Percentiles rank a stretch among this genome's conserved stretches.
Conservation (phyloP, 2,888 invertebrate species). For the Pardosa pseudoannulata region DNA sequence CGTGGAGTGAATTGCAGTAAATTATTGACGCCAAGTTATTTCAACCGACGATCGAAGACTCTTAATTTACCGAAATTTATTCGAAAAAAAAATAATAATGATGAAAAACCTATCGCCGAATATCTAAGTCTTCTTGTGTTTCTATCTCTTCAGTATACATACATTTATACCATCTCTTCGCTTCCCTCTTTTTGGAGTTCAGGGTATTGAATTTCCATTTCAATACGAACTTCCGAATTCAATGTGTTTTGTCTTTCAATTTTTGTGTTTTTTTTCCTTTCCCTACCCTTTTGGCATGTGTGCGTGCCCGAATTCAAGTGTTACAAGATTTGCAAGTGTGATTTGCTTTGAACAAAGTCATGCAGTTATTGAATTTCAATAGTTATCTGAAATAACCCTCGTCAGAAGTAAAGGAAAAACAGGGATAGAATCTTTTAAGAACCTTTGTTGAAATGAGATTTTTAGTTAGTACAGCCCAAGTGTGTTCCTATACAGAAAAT, state of each 20-base stretch:
- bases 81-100: conserved; percentile 53
- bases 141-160: conserved; percentile 17
- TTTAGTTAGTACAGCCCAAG: not conserved
- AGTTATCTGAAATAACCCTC: conserved; percentile 55
- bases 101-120: too few relatives aligned
- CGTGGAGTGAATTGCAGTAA: not conserved
- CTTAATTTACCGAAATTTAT: conserved; percentile 68
- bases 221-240: conserved; percentile 32
- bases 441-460: not conserved
- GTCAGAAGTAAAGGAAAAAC: conserved; percentile 13
- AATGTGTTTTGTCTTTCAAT: conserved; percentile 50
- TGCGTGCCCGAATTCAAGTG: conserved; percentile 22
- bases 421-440: too few relatives aligned
- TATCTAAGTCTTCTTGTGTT: conserved; percentile 47
- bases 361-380: conserved; percentile 69
- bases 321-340: conserved; percentile 68
- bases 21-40: conserved; percentile 8
- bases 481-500: not conserved
- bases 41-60: not conserved
- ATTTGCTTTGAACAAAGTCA: conserved; percentile 58
- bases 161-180: not conserved
- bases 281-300: not conserved
- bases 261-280: conserved; percentile 14
- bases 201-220: conserved; percentile 65
- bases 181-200: not conserved